A percentile compares a stretch with the other conserved stretches of the same genome.
Conservation (phyloP, 1,140 invertebrate species). For the Drosophila trapezifrons region DNA sequence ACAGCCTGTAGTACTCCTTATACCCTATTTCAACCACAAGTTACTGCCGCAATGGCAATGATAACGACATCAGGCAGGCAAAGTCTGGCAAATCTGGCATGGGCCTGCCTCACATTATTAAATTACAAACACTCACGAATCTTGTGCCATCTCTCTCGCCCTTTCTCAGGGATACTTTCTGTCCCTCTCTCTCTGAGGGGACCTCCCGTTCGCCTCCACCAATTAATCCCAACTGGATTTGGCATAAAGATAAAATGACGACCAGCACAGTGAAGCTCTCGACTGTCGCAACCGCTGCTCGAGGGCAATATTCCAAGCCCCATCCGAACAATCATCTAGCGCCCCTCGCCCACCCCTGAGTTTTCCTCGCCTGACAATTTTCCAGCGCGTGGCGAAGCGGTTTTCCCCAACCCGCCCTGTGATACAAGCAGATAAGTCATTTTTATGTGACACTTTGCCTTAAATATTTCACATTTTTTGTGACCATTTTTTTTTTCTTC, state of each 20-base stretch:
- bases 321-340: slow-evolving; percentile 14
- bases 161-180: not conserved
- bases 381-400: slow-evolving; percentile 69
- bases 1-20: not conserved
- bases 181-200: not conserved
- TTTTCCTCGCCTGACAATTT: slow-evolving; percentile 69
- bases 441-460: slow-evolving; percentile 83
- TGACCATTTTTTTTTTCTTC: slow-evolving; percentile 47
- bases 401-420: slow-evolving; percentile 62
- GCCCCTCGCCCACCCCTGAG: slow-evolving; percentile 10
- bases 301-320: slow-evolving; percentile 62
- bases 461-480: slow-evolving; percentile 83
- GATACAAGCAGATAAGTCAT: slow-evolving; percentile 83
- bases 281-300: slow-evolving; percentile 45
- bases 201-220: slow-evolving; percentile 53
- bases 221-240: slow-evolving; percentile 83
- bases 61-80: slow-evolving; percentile 58
- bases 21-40: slow-evolving; percentile 30
- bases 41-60: slow-evolving; percentile 40
- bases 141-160: slow-evolving; percentile 19
- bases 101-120: slow-evolving; percentile 74
- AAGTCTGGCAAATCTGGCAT: slow-evolving; percentile 20
- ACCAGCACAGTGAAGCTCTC: slow-evolving; percentile 40
- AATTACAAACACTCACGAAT: slow-evolving; percentile 72
- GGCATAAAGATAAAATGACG: slow-evolving; percentile 80